Base-by-base conservation (phyloP, 92 coral and sea anemone genomes). In the Epizoanthus stellaris region DNA sequence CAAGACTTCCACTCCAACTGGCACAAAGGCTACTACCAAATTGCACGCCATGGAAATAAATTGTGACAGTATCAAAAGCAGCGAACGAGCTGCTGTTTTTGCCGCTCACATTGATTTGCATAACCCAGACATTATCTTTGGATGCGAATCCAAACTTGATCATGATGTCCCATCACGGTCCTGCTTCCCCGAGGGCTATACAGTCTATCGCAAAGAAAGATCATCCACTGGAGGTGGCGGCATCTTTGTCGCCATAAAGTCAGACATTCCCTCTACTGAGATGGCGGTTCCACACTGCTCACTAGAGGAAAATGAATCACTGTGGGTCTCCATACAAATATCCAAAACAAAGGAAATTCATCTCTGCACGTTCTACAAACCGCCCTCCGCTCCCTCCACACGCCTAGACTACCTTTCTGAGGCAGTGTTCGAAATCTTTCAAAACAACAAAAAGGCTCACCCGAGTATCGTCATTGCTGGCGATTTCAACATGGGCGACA, bases 361-460 rank as follows among this genome's bases (percentile, higher is more conserved):
- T 67, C 76, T 81, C 23, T 49, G 76, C 20, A 63, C 76, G 13
- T 67, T 63, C 85, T 67, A 67, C 85, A 81, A 81, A 81, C 85
- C 85, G 23, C 85, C 64, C 7, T 19, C 76, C 66, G 85, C 76
- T 66, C 85, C 85, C n/a, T 63, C 85, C 57, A 82, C 14, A 20
- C 85, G 85, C 68, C 77, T 82, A 43, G 86, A 81, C 54, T 52
- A 5, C 73, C 86, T 81, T 64, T 8, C 86, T 19, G 17, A 67
- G 20, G 14, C 86, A 64, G 47, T 81, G 74, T 67, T 23, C 6
- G 64, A 45, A 53, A 30, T 82, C 25, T 82, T n/a, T 75, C 73
- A n/a, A 52, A 15, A 5, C 6, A 81, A 40, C 16, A 42, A 23
- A 4, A 81, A 63, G 19, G 67, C 14, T 4, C 64, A 81, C 61